Percentiles rank a stretch among this genome's conserved stretches.
Evolutionary conservation across 2,888 invertebrate species (phyloP).

Genomic region (Drosophila nr. perissopoda): DNA sequence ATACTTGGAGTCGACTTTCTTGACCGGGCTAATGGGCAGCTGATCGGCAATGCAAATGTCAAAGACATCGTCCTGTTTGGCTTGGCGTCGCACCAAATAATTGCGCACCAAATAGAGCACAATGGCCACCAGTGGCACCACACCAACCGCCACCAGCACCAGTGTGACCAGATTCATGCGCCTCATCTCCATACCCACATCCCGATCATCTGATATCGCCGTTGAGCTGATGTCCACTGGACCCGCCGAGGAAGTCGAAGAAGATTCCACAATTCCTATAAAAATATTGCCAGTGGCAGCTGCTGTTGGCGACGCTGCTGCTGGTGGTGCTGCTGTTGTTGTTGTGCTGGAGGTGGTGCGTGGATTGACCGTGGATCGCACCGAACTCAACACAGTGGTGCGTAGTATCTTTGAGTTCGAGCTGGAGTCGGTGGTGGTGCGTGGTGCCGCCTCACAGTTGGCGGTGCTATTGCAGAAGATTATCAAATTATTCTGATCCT

Average conservation of each 20-base stretch:
- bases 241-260: conserved; percentile 31
- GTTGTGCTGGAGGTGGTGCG: conserved; percentile 47
- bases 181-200: conserved; percentile 87
- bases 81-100: conserved; percentile 85
- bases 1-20: conserved; percentile 81
- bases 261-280: conserved; percentile 63
- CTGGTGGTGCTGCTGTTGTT: conserved; percentile 3
- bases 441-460: conserved; percentile 59
- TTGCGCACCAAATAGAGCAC: conserved; percentile 87
- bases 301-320: conserved; percentile 12
- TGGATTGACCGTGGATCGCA: conserved; percentile 83
- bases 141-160: conserved; percentile 87
- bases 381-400: conserved; percentile 86
- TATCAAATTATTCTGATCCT: conserved; percentile 83
- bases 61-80: conserved; percentile 86
- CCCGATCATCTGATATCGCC: conserved; percentile 83
- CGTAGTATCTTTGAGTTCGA: conserved; percentile 86
- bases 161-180: conserved; percentile 88
- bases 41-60: conserved; percentile 88
- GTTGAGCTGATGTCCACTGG: conserved; percentile 70
- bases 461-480: conserved; percentile 85
- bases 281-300: conserved; percentile 26
- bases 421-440: conserved; percentile 84
- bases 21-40: conserved; percentile 85
- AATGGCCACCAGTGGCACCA: conserved; percentile 87